Evolutionary conservation across 35 echinoderm and acorn worm genomes (phyloP).

Genomic region (Hemicentrotus pulcherrimus): DNA sequence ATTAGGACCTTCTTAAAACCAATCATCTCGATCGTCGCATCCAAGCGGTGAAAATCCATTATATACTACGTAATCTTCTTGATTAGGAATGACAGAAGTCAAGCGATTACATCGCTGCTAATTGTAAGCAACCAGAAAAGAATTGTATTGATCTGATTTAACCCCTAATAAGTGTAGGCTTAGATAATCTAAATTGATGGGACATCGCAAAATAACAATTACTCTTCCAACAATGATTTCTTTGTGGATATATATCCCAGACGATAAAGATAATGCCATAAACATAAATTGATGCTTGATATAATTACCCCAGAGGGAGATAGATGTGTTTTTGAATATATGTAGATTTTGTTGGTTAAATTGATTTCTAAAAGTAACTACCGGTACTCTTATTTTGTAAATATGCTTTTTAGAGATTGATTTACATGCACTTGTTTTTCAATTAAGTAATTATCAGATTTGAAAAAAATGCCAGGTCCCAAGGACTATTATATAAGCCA

Average conservation of each 20-base stretch:
- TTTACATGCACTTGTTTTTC: background rate
- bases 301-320: background rate
- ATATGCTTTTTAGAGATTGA: background rate
- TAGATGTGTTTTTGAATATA: background rate
- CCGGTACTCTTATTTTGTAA: background rate
- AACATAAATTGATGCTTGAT: background rate
- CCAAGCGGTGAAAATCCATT: background rate
- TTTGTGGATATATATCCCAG: background rate
- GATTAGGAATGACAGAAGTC: background rate
- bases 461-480: too few species aligned
- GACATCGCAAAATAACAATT: background rate
- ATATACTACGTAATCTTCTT: background rate
- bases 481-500: too few species aligned
- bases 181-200: constrained; percentile 3
- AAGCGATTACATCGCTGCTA: constrained; percentile 16
- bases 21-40: background rate
- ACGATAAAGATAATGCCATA: background rate
- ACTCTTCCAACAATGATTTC: background rate
- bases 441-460: background rate
- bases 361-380: background rate
- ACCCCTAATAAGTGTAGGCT: background rate
- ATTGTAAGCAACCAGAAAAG: background rate
- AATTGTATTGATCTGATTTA: background rate
- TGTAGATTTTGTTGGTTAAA: background rate
- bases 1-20: background rate